phyloP scores from a whole-genome alignment of 2,888 invertebrate species.

The Macrosoma leucophasiata region DNA sequence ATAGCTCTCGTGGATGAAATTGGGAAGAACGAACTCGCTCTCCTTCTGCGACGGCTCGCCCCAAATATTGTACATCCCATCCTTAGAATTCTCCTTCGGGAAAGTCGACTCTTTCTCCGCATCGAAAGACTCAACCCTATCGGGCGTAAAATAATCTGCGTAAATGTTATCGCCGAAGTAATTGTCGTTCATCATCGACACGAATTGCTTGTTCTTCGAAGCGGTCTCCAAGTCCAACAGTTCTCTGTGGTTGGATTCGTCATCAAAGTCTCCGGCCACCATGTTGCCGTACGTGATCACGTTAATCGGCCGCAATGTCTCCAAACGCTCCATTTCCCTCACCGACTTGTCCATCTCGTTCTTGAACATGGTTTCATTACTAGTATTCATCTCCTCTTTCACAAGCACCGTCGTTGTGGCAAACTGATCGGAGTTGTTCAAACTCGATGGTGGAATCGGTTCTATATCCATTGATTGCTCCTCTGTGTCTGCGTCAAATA shows the following conservation, averaged over 20 bases:
- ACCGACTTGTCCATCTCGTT: conserved; percentile 42
- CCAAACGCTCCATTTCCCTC: conserved; percentile 39
- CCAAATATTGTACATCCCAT: conserved; percentile 55
- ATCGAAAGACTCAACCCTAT: conserved; percentile 57
- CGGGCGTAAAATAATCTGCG: conserved; percentile 64
- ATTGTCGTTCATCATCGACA: conserved; percentile 66
- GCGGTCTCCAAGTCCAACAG: conserved; percentile 56
- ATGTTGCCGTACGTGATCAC: conserved; percentile 59
- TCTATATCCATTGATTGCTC: conserved; percentile 62
- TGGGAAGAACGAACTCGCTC: conserved; percentile 60
- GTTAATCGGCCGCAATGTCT: conserved; percentile 58
- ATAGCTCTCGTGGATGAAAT: conserved; percentile 66
- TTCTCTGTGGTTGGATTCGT: conserved; percentile 58
- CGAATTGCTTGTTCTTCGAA: conserved; percentile 64
- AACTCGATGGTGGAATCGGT: conserved; percentile 39
- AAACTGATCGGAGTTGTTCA: conserved; percentile 34
- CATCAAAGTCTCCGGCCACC: conserved; percentile 51
- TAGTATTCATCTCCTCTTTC: conserved; percentile 58
- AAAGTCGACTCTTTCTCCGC: conserved; percentile 44
- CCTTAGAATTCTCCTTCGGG: conserved; percentile 45
- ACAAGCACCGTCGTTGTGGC: conserved; percentile 41
- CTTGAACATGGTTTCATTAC: conserved; percentile 51
- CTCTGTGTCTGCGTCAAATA: conserved; percentile 56
- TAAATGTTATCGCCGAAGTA: conserved; percentile 70
- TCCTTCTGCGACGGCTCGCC: conserved; percentile 61